A percentile compares a stretch with the other conserved stretches of the same genome.
Conservation (phyloP, 2,113 vertebrate genomes). For the Vulpes ferrilata region DNA sequence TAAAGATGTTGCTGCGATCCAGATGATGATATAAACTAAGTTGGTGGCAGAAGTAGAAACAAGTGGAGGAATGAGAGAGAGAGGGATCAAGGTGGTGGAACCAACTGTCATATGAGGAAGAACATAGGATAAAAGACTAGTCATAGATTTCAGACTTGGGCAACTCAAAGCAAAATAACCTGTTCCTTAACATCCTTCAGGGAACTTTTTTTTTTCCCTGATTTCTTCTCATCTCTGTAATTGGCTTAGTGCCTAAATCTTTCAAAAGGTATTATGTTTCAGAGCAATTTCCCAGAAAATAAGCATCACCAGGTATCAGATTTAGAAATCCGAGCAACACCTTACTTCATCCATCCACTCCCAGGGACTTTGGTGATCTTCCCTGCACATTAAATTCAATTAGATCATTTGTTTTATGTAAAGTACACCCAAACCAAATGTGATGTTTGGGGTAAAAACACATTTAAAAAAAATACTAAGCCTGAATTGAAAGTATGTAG, state of each 20-base stretch:
- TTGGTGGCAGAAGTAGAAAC: background rate
- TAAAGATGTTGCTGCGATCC: background rate
- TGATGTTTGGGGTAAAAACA: background rate
- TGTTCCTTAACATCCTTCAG: background rate
- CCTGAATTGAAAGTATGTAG: background rate
- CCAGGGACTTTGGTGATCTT: background rate
- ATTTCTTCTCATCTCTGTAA: background rate
- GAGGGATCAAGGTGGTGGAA: background rate
- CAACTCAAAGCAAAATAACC: background rate
- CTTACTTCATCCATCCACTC: background rate
- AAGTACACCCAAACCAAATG: background rate
- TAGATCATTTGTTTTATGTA: background rate
- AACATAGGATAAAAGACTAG: background rate
- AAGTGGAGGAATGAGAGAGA: background rate
- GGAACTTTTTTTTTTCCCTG: background rate
- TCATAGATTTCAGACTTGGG: background rate
- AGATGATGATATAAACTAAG: background rate
- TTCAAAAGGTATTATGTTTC: background rate
- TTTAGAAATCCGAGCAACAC: background rate
- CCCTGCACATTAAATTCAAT: constrained; percentile 26
- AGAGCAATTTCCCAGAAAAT: background rate
- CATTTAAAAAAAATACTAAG: background rate
- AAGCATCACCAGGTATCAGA: background rate
- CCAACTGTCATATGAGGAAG: background rate
- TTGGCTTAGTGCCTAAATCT: background rate